Percentiles rank a stretch among this genome's conserved stretches.
Conservation (phyloP, 2,888 invertebrate genomes). For the Clostera curtula region DNA sequence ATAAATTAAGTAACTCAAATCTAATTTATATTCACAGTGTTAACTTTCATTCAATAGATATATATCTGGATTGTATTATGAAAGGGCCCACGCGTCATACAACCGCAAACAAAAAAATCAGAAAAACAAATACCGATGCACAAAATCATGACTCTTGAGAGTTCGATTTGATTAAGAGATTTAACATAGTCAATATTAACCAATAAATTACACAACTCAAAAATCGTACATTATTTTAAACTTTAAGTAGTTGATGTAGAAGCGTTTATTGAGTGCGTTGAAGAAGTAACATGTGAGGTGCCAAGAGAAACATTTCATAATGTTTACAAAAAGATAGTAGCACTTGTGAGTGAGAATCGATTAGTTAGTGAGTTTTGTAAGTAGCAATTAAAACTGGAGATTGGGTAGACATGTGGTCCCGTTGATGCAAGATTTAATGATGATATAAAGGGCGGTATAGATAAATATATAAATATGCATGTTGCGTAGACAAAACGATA, state of each 20-base stretch:
- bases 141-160: conserved; percentile 43
- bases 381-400: conserved; percentile 22
- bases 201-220: conserved; percentile 31
- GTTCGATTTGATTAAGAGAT: conserved; percentile 55
- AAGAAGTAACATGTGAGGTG: conserved; percentile 16
- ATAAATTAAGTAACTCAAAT: too few species aligned
- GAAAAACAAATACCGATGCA: conserved; percentile 35
- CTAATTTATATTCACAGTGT: conserved; percentile 22
- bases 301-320: conserved; percentile 27
- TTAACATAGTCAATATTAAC: conserved; percentile 36
- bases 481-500: too few species aligned
- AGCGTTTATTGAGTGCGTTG: conserved; percentile 5
- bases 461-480: too few species aligned
- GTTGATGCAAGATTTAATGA: conserved; percentile 1
- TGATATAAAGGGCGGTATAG: too few species aligned
- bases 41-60: conserved; percentile 33
- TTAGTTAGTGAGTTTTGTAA: conserved; percentile 29
- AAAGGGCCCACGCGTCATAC: conserved; percentile 20
- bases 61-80: conserved; percentile 25
- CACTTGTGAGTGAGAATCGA: conserved; percentile 18
- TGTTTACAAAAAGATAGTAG: conserved; percentile 21
- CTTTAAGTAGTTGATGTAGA: conserved; percentile 8
- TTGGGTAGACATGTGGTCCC: conserved; percentile 6
- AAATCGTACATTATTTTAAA: conserved; percentile 13
- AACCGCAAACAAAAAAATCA: conserved; percentile 33